Conservation (phyloP, 2,797 vertebrate genomes). For the Centropyge bicolor region DNA sequence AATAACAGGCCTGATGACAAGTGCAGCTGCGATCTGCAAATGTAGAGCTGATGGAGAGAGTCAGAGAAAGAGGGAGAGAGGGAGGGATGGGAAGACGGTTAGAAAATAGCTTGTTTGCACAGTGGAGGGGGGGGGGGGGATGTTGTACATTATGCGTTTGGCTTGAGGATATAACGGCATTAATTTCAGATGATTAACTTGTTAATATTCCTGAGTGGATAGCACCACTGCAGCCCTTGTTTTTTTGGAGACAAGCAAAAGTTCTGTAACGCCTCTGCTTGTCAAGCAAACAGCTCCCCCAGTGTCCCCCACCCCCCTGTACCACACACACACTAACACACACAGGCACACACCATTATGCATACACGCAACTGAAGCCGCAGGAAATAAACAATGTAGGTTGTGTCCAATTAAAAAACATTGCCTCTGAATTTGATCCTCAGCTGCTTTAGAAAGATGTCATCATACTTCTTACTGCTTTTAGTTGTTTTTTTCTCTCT, state of each 20-base stretch:
- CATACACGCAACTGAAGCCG: slow-evolving; percentile 38
- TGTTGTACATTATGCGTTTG: slow-evolving; percentile 57
- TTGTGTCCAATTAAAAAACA: slow-evolving; percentile 59
- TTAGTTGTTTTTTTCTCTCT: neutral
- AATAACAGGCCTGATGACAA: slow-evolving; percentile 80
- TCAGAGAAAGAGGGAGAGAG: slow-evolving; percentile 17
- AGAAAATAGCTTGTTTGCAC: slow-evolving; percentile 48
- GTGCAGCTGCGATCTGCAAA: slow-evolving; percentile 74
- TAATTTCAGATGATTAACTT: slow-evolving; percentile 84
- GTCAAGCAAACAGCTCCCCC: slow-evolving; percentile 64
- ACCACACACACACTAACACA: slow-evolving; percentile 10
- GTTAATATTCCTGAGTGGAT: slow-evolving; percentile 77
- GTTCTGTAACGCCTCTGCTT: slow-evolving; percentile 63
- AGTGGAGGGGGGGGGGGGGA: slow-evolving; percentile 4
- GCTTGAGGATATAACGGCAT: slow-evolving; percentile 69
- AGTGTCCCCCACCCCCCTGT: slow-evolving; percentile 6
- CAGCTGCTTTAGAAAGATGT: slow-evolving; percentile 32
- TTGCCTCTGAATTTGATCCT: slow-evolving; percentile 50
- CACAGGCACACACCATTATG: slow-evolving; percentile 41
- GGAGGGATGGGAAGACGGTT: slow-evolving; percentile 35
- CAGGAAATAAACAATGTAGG: slow-evolving; percentile 52
- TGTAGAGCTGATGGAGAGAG: slow-evolving; percentile 59
- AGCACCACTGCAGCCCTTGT: slow-evolving; percentile 50
- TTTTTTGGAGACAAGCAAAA: slow-evolving; percentile 55
- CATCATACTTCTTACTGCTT: slow-evolving; percentile 4